Conservation (phyloP, 2,113 vertebrate genomes). For the Coturnix japonica region DNA sequence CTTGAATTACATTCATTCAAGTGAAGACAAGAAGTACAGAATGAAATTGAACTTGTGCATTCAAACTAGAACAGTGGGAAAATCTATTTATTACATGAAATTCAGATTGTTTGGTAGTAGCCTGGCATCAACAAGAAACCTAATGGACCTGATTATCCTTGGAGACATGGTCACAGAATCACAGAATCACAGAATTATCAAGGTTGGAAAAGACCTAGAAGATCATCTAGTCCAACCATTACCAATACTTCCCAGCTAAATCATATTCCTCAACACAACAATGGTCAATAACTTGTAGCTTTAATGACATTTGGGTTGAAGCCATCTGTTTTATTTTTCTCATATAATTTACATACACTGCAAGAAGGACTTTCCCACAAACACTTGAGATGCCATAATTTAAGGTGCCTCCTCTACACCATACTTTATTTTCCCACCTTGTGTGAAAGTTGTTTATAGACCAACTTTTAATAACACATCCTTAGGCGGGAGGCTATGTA, state of each 20-base stretch:
- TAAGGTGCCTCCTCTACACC: neutral
- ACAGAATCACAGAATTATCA: no score
- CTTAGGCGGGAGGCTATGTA: neutral
- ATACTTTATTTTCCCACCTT: neutral
- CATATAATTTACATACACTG: neutral
- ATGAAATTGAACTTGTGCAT: neutral
- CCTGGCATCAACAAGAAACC: neutral
- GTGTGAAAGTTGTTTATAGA: no score
- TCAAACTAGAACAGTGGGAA: neutral
- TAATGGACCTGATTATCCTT: neutral
- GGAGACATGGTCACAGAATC: neutral
- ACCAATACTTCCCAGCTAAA: no score
- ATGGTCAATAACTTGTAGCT: no score
- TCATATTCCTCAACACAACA: no score
- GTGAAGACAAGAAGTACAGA: neutral
- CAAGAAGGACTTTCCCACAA: neutral
- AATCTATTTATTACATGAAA: neutral
- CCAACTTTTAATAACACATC: neutral
- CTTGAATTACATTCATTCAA: neutral
- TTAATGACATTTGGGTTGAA: neutral
- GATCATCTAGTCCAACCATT: no score
- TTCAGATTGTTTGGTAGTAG: neutral
- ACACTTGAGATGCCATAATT: neutral
- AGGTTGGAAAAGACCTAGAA: no score
- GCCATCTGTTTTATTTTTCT: neutral